These are phyloP conservation scores for Psilopogon haemacephalus DNA, from an alignment of 2,113 vertebrate species.

Conservation along the genomic window DNA sequence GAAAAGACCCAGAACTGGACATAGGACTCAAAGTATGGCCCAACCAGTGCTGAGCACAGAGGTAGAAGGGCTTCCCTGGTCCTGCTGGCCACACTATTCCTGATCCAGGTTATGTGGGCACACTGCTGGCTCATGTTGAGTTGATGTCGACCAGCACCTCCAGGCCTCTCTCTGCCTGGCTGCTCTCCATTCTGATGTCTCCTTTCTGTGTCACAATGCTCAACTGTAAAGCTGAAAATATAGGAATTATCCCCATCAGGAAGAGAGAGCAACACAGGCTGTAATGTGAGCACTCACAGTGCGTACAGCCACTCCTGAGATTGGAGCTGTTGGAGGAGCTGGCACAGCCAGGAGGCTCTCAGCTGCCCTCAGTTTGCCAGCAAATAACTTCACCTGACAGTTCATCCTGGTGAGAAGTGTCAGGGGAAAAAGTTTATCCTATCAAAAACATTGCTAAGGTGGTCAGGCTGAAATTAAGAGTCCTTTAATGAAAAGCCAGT, in stretches of 20 bases:
- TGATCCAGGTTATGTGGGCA: too few relatives aligned
- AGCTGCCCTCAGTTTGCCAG: not conserved
- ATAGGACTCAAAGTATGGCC: too few relatives aligned
- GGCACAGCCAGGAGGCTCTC: not conserved
- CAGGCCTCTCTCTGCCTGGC: too few relatives aligned
- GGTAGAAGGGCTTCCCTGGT: too few relatives aligned
- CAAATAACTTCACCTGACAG: not conserved
- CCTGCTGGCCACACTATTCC: too few relatives aligned
- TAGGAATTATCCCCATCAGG: not conserved
- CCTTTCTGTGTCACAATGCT: not conserved
- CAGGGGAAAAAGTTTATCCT: not conserved
- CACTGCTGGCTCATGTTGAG: too few relatives aligned
- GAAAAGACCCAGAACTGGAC: too few relatives aligned
- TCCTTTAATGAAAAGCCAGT: not conserved
- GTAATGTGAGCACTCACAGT: rapidly evolving
- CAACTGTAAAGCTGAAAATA: not conserved
- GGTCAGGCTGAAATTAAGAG: not conserved
- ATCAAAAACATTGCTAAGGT: not conserved
- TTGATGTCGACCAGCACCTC: too few relatives aligned
- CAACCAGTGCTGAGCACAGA: too few relatives aligned
- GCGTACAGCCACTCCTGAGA: not conserved
- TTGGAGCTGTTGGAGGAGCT: not conserved
- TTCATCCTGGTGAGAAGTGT: not conserved
- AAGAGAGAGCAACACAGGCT: not conserved
- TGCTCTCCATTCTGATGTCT: not conserved